These are phyloP conservation scores for Tetramorium alpestre DNA, from an alignment of 1,140 invertebrate genomes.

Conservation along the genomic window DNA sequence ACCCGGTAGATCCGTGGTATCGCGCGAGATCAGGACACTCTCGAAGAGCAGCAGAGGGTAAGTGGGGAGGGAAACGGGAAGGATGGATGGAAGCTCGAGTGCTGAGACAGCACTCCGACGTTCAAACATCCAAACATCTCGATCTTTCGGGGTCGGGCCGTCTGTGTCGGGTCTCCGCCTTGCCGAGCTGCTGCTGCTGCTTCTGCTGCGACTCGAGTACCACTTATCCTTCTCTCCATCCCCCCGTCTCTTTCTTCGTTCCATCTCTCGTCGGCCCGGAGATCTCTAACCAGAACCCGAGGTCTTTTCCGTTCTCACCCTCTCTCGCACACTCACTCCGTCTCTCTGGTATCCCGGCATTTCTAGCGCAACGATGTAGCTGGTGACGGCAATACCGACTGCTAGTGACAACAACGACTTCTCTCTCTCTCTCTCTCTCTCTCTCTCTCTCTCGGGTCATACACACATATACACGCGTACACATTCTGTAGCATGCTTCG, in stretches of 20 bases:
- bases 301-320: slow-evolving; percentile 55
- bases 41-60: slow-evolving; percentile 50
- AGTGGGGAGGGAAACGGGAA: slow-evolving; percentile 26
- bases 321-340: slow-evolving; percentile 52
- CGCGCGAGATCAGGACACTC: slow-evolving; percentile 61
- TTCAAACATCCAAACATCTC: slow-evolving; percentile 85
- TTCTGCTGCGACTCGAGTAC: slow-evolving; percentile 74
- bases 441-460: slow-evolving; percentile 15
- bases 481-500: neutral
- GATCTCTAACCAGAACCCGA: slow-evolving; percentile 58
- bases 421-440: neutral
- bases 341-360: slow-evolving; percentile 50
- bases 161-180: slow-evolving; percentile 78
- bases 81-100: slow-evolving; percentile 74
- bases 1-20: slow-evolving; percentile 67
- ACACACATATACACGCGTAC: slow-evolving; percentile 41
- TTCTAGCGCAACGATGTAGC: slow-evolving; percentile 64
- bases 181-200: slow-evolving; percentile 19
- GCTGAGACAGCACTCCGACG: slow-evolving; percentile 83
- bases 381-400: slow-evolving; percentile 63
- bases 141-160: slow-evolving; percentile 81
- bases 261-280: slow-evolving; percentile 65
- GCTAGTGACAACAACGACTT: slow-evolving; percentile 64
- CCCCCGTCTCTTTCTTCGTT: slow-evolving; percentile 64
- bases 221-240: slow-evolving; percentile 78